These are phyloP conservation scores for Helleia helle DNA, from an alignment of 2,888 invertebrate genomes.

Conservation along the genomic window DNA sequence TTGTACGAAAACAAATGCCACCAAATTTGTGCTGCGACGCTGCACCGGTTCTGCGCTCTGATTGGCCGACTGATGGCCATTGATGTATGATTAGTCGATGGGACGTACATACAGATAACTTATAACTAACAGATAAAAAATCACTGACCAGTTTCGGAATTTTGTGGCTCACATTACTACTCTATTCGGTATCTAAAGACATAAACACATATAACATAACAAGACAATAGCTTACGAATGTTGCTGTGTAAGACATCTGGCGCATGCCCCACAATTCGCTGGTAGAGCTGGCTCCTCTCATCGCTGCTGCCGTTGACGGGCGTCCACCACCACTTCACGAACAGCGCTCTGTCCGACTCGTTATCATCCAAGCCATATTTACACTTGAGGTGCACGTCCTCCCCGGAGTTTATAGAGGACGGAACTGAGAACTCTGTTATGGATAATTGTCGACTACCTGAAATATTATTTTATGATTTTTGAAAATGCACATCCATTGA, in stretches of 20 bases:
- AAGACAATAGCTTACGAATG: constrained; percentile 29
- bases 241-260: constrained; percentile 27
- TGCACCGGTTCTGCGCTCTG: too few species aligned
- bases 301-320: constrained; percentile 29
- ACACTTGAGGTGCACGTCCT: constrained; percentile 39
- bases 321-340: constrained; percentile 57
- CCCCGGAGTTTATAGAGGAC: constrained; percentile 31
- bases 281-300: constrained; percentile 37
- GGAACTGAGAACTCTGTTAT: constrained; percentile 52
- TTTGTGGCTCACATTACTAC: too few species aligned
- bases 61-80: too few species aligned
- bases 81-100: too few species aligned
- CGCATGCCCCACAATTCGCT: constrained; percentile 31
- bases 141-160: too few species aligned
- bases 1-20: too few species aligned
- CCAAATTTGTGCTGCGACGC: too few species aligned
- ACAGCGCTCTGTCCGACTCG: constrained; percentile 29
- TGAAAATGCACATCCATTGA: too few species aligned
- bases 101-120: too few species aligned
- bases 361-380: constrained; percentile 27
- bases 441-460: constrained; percentile 45
- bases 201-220: constrained; percentile 2
- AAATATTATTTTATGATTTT: too few species aligned
- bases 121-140: too few species aligned
- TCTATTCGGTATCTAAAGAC: too few species aligned